Base-by-base conservation (phyloP, 2,797 vertebrate species). In the Threskiornis aethiopicus region DNA sequence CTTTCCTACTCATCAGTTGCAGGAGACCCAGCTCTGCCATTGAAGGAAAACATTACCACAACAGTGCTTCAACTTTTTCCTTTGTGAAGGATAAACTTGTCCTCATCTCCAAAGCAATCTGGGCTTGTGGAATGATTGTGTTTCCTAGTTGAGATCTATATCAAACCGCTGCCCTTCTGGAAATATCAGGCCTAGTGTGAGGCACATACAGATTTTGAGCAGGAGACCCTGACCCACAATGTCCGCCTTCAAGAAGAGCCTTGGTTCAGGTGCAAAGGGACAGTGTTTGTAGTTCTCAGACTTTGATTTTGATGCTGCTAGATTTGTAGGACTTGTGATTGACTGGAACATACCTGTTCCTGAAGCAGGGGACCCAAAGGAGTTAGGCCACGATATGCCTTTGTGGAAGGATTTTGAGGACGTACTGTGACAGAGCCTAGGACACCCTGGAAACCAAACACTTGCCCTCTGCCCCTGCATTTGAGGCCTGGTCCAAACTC, bases 161-260 rank as follows among this genome's bases (percentile, higher is more conserved):
- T 4, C 57, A 66, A 46, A 24, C 7, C 4, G 0, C 4, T 29
- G 2, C 16, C 8, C 21, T 41, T 55, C 25, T 76, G 58, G 33
- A 12, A 39, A 10, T 0, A 0, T 51, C 29, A 62, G 1, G 1
- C 9, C 8, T 47, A 19, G 8, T 12, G 5, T 57, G 49, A 28
- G 25, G 19, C 19, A 21, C 18, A 31, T 19, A 17, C 1, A 31
- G 51, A 14, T 65, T 58, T 83, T 49, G 54, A 85, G 21, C 25
- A 11, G 49, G 20, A 67, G 8, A 20, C 6, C 6, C 25, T 65
- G 58, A 24, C 5, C 7, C 0, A 1, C 29, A 39, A 0, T 5
- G 24, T 8, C 47, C 19, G 39, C 24, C 31, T 66, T 47, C 59
- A 69, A 18, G 55, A 65, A 71, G 7, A 59, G 11, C 8, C 19